Evolutionary conservation across 1,140 invertebrate genomes (phyloP).

Genomic region (Heliothis virescens): DNA sequence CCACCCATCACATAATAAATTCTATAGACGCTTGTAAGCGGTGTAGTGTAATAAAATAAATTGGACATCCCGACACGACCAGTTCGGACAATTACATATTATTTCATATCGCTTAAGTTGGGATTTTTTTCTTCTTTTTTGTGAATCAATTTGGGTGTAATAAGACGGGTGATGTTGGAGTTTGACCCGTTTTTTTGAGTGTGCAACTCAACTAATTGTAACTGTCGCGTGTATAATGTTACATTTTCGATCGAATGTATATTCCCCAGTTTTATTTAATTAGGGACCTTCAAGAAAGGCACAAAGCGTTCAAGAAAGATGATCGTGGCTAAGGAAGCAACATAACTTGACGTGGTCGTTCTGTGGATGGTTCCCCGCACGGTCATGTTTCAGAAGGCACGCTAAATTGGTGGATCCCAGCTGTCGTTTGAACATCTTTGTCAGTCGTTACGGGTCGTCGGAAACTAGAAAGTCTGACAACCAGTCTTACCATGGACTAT

Average conservation of each 20-base stretch:
- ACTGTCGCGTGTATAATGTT: background rate
- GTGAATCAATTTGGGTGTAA: background rate
- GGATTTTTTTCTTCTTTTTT: slow-evolving; percentile 19
- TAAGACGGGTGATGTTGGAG: background rate
- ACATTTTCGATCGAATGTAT: background rate
- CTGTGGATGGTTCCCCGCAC: no score
- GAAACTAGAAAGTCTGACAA: no score
- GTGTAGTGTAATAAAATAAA: slow-evolving; percentile 55
- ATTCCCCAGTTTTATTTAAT: no score
- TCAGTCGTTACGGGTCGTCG: no score
- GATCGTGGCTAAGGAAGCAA: no score
- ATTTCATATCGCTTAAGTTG: slow-evolving; percentile 51
- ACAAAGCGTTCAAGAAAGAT: no score
- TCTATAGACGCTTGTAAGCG: slow-evolving; percentile 33
- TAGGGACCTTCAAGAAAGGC: no score
- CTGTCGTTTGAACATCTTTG: no score
- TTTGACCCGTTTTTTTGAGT: background rate
- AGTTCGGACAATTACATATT: slow-evolving; percentile 60
- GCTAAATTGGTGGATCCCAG: no score
- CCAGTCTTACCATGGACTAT: no score
- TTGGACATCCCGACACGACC: slow-evolving; percentile 49
- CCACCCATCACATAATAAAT: slow-evolving; percentile 54
- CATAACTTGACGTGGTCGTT: no score
- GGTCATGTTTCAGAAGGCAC: no score
- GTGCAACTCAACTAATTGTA: background rate